Conservation (phyloP, 2,113 vertebrate genomes). For the Carollia perspicillata region DNA sequence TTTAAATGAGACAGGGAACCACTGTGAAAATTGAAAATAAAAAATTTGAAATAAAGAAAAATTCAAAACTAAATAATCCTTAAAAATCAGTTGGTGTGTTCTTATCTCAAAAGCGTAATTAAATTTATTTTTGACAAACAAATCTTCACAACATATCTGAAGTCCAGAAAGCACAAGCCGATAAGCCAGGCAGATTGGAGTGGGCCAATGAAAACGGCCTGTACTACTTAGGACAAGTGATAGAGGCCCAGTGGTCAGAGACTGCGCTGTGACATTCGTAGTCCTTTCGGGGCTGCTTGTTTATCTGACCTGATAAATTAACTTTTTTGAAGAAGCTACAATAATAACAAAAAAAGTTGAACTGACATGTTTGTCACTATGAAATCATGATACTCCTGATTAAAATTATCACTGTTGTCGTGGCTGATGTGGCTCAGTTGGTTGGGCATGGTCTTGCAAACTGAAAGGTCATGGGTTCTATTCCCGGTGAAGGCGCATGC, state of each 20-base stretch:
- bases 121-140: background rate
- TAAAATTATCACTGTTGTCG: background rate
- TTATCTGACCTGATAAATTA: background rate
- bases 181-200: background rate
- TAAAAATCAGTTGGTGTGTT: background rate
- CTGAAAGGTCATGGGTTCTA: too few relatives aligned
- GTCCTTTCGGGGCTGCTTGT: background rate
- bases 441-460: too few relatives aligned
- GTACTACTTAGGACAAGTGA: background rate
- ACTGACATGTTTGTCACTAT: background rate
- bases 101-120: background rate
- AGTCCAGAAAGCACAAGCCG: background rate
- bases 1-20: background rate
- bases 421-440: too few relatives aligned
- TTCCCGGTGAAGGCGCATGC: too few relatives aligned
- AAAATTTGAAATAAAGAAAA: background rate
- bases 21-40: background rate
- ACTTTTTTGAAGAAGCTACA: background rate
- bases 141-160: background rate
- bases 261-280: background rate
- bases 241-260: background rate
- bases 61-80: background rate
- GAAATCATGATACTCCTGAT: background rate
- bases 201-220: background rate
- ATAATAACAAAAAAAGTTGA: conserved; percentile 9